These are phyloP conservation scores for Natrix natrix DNA, from an alignment of 2,797 vertebrate genomes.

Conservation along the genomic window DNA sequence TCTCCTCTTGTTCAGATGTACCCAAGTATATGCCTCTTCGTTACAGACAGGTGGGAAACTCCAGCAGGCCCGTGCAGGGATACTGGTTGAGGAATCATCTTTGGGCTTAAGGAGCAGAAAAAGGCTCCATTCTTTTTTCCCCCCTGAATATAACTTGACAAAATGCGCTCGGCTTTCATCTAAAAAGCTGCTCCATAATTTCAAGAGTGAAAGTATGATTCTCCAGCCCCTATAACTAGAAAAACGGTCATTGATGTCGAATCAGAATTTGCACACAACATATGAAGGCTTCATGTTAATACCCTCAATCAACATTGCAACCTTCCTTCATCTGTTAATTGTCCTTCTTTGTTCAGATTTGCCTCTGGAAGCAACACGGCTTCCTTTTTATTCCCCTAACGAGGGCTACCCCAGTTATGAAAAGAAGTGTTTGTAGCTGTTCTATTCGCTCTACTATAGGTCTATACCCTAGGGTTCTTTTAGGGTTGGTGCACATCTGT, in stretches of 20 bases:
- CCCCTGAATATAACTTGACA: neutral
- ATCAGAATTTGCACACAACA: neutral
- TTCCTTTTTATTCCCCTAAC: neutral
- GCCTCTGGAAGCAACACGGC: neutral
- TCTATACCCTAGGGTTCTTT: neutral
- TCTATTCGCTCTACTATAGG: neutral
- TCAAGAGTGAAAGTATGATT: neutral
- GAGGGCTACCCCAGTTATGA: neutral
- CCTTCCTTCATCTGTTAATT: neutral
- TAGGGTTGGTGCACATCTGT: neutral
- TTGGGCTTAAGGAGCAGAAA: neutral
- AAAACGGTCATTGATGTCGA: neutral
- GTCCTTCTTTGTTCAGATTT: neutral
- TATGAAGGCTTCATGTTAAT: neutral
- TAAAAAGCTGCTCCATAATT: neutral
- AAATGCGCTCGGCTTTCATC: too few relatives aligned
- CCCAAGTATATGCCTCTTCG: neutral
- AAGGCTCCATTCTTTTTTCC: neutral
- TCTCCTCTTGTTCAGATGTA: neutral
- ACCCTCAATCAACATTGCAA: neutral
- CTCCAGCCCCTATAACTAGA: neutral
- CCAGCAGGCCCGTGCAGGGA: too few relatives aligned
- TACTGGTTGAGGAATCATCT: neutral
- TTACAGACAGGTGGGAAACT: neutral
- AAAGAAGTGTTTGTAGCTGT: neutral